phyloP scores from a whole-genome alignment of 2,797 vertebrate species.

The Tarsius wallacei region DNA sequence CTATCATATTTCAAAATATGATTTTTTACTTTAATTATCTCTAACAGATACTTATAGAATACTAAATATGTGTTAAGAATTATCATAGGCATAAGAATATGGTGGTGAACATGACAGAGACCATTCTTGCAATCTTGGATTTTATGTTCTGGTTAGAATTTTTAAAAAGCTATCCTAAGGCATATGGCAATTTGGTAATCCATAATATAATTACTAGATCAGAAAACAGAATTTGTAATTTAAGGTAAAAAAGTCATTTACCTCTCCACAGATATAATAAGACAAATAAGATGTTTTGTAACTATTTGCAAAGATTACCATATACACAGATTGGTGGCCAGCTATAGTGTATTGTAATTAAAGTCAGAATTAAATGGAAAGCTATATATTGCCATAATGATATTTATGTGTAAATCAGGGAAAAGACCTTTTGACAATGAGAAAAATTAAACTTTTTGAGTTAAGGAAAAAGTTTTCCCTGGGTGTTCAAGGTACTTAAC shows the following conservation, averaged over 20 bases:
- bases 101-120: neutral
- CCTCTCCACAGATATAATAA: neutral
- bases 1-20: neutral
- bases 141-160: neutral
- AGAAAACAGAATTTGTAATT: neutral
- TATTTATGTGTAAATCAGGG: neutral
- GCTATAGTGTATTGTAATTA: neutral
- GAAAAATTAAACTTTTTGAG: neutral
- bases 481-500: neutral
- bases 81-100: neutral
- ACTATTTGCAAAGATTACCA: neutral
- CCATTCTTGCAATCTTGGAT: neutral
- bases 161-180: slow-evolving; percentile 24
- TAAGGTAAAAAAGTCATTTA: neutral
- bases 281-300: neutral
- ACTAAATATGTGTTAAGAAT: neutral
- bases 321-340: neutral
- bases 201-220: neutral
- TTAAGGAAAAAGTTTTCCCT: neutral
- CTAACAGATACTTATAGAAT: neutral
- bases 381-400: neutral
- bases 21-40: neutral
- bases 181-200: neutral
- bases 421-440: neutral
- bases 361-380: slow-evolving; percentile 44